These are phyloP conservation scores for Parauchenoglanis punctatus DNA, from an alignment of 2,797 vertebrate species.

Conservation along the genomic window DNA sequence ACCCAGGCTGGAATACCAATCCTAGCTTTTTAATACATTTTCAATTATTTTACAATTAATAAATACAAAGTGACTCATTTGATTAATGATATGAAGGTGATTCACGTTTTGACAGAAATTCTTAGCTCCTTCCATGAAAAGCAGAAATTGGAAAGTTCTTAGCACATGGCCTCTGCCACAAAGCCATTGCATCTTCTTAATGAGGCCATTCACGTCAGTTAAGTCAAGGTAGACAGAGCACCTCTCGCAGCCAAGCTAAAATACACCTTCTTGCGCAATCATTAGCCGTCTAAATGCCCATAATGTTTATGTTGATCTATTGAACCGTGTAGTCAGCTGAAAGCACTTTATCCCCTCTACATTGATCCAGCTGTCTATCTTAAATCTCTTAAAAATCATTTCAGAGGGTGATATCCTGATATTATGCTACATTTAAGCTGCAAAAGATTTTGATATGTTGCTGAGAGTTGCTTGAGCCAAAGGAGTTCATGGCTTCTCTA, in stretches of 20 bases:
- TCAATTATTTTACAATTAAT: background rate
- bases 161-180: constrained; percentile 45
- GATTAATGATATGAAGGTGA: constrained; percentile 23
- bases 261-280: constrained; percentile 44
- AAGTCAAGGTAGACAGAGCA: constrained; percentile 51
- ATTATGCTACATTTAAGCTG: background rate
- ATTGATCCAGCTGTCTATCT: constrained; percentile 49
- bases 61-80: constrained; percentile 14
- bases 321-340: constrained; percentile 37
- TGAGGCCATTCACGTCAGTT: constrained; percentile 57
- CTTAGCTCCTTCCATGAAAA: constrained; percentile 9
- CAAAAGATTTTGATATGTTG: constrained; percentile 5
- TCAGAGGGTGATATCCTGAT: constrained; percentile 12
- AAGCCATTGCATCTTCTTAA: constrained; percentile 55
- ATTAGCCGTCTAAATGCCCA: constrained; percentile 55
- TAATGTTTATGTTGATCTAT: constrained; percentile 54
- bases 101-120: constrained; percentile 31
- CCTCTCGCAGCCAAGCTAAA: constrained; percentile 49
- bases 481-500: background rate
- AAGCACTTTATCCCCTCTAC: constrained; percentile 48
- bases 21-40: background rate
- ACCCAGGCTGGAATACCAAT: background rate
- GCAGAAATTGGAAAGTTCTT: constrained; percentile 48
- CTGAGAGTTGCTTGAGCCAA: background rate
- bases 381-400: constrained; percentile 48